Evolutionary conservation across 2,113 vertebrate genomes (phyloP).

Genomic region (Laticauda colubrina): DNA sequence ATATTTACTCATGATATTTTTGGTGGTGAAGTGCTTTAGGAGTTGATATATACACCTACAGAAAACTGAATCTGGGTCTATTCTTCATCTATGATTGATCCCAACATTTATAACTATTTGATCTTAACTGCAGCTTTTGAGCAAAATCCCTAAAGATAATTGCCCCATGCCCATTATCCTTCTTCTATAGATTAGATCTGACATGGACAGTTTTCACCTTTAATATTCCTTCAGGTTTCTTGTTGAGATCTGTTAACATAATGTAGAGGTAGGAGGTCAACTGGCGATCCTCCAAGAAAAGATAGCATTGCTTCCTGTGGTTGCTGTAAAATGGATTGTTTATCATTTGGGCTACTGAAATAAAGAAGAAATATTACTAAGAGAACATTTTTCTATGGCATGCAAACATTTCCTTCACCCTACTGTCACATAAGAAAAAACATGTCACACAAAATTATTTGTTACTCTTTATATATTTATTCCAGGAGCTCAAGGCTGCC

Average conservation of each 20-base stretch:
- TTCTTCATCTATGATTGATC: not conserved
- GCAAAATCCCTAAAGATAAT: not conserved
- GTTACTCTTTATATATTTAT: no score
- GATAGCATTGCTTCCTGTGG: not conserved
- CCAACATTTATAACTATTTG: not conserved
- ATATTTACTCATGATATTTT: not conserved
- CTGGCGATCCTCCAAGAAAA: not conserved
- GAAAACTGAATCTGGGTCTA: not conserved
- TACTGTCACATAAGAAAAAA: not conserved
- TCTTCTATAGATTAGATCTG: not conserved
- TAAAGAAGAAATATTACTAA: not conserved
- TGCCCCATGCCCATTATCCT: not conserved
- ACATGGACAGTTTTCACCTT: not conserved
- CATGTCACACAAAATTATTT: not conserved
- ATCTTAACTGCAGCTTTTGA: not conserved
- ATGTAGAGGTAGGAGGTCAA: not conserved
- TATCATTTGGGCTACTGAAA: not conserved
- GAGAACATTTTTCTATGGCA: not conserved
- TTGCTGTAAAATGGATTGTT: not conserved
- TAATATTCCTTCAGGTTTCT: not conserved
- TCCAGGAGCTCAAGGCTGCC: not conserved
- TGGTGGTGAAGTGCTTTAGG: not conserved
- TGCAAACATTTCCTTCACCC: not conserved
- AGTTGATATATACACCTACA: not conserved
- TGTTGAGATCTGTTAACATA: not conserved